These are phyloP conservation scores for Carapus acus DNA, from an alignment of 2,797 vertebrate species.

Conservation along the genomic window DNA sequence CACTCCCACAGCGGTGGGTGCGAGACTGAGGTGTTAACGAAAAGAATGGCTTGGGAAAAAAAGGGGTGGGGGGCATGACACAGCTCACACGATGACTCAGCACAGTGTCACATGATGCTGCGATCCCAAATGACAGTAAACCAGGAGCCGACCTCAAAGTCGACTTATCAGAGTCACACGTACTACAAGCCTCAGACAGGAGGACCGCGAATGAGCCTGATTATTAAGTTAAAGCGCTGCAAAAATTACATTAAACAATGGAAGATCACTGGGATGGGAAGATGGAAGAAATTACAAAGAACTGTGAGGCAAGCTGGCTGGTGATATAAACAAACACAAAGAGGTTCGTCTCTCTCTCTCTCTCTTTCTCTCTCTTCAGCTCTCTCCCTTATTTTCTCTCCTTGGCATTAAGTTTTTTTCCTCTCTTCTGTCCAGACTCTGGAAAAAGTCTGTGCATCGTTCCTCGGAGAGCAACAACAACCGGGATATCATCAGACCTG, in stretches of 20 bases:
- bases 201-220: constrained; percentile 30
- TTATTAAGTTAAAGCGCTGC: constrained; percentile 26
- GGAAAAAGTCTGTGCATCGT: constrained; percentile 51
- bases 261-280: constrained; percentile 33
- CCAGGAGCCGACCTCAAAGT: too few relatives aligned
- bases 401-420: too few relatives aligned
- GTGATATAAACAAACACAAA: constrained; percentile 53
- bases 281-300: constrained; percentile 63
- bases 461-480: constrained; percentile 56
- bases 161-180: too few relatives aligned
- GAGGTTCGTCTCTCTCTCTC: constrained; percentile 5
- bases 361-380: constrained; percentile 4
- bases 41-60: too few relatives aligned
- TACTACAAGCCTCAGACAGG: constrained; percentile 21
- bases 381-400: constrained; percentile 6
- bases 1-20: too few relatives aligned
- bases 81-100: too few relatives aligned
- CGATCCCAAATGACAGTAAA: too few relatives aligned
- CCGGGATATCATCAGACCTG: constrained; percentile 66
- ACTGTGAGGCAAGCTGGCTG: constrained; percentile 50
- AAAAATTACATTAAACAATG: not conserved
- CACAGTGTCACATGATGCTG: too few relatives aligned
- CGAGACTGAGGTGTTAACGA: too few relatives aligned
- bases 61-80: too few relatives aligned
- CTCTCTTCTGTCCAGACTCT: constrained; percentile 36